Evolutionary conservation across 1,140 invertebrate species (phyloP).

Genomic region (Gyrodactylus salaris): DNA sequence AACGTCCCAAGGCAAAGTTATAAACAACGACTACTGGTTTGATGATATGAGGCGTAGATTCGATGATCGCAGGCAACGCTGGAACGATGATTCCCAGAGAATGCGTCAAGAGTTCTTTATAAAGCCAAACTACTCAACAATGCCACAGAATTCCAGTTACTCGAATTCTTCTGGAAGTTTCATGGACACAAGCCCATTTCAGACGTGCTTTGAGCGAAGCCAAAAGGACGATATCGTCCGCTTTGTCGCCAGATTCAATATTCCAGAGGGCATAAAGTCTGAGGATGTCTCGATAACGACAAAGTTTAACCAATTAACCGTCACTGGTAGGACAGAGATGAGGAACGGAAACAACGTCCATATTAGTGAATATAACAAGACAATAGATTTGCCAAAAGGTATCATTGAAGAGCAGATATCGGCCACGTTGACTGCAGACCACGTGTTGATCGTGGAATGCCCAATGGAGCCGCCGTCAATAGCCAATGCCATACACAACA

Average conservation of each 20-base stretch:
- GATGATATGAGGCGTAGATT: background rate
- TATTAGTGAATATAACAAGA: background rate
- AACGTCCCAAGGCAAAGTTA: background rate
- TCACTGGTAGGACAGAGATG: background rate
- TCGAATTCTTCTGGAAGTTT: background rate
- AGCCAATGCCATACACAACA: background rate
- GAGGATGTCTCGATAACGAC: background rate
- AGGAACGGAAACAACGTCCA: background rate
- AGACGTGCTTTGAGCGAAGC: background rate
- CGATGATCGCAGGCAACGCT: background rate
- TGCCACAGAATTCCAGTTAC: background rate
- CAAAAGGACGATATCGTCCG: background rate
- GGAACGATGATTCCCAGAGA: background rate
- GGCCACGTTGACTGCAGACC: background rate
- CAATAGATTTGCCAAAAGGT: background rate
- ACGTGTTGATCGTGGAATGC: background rate
- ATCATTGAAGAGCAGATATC: background rate
- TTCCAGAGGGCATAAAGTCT: background rate
- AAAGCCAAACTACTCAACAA: background rate
- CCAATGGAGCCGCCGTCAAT: background rate
- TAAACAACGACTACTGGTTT: background rate
- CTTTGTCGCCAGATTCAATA: background rate
- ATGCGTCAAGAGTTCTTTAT: background rate
- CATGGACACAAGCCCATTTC: background rate
- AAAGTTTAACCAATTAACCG: background rate